phyloP scores from a whole-genome alignment of 2,888 invertebrate genomes.

The Microctonus hyperodae region DNA sequence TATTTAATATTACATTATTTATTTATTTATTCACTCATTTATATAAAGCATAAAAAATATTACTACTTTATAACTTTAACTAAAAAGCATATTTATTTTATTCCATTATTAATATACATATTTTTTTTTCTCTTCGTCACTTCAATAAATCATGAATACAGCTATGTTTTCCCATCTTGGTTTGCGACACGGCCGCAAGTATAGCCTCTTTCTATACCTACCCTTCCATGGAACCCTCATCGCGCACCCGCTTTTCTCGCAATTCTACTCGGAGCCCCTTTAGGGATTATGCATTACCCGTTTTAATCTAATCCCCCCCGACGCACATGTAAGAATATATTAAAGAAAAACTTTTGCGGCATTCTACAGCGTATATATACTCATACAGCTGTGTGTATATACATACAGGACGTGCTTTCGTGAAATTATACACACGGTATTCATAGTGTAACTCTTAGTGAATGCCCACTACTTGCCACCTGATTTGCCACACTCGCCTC shows the following conservation, averaged over 20 bases:
- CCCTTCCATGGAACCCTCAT: neutral
- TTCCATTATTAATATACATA: neutral
- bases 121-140: neutral
- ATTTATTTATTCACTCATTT: too few relatives aligned
- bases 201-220: neutral
- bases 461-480: neutral
- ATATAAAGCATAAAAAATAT: too few relatives aligned
- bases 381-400: too few relatives aligned
- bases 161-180: neutral
- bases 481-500: neutral
- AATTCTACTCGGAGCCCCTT: conserved; percentile 22
- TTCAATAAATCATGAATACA: neutral
- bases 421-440: conserved; percentile 59
- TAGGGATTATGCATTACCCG: conserved; percentile 55
- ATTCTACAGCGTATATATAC: conserved; percentile 39
- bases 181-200: neutral
- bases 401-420: conserved; percentile 43
- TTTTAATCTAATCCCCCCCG: conserved; percentile 61
- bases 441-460: neutral
- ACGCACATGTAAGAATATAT: conserved; percentile 62
- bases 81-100: neutral
- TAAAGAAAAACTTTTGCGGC: conserved; percentile 57
- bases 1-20: too few relatives aligned
- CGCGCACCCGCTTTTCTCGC: neutral
- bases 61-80: too few relatives aligned